Conservation (phyloP, 2,888 invertebrate species). For the Volucella bombylans region DNA sequence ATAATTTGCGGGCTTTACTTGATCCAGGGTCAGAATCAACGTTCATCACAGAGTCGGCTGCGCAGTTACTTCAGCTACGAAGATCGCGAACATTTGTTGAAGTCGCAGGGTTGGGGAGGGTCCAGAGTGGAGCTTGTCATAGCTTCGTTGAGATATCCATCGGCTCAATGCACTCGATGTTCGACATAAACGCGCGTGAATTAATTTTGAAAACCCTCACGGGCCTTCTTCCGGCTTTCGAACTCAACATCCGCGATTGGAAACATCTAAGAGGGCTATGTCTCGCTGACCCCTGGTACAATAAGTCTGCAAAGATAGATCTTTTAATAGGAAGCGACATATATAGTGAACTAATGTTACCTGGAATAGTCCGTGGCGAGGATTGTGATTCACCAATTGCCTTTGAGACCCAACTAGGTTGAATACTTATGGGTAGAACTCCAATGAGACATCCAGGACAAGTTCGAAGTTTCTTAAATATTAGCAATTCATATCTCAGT, state of each 20-base stretch:
- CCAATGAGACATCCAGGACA: background rate
- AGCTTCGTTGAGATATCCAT: background rate
- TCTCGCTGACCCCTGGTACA: background rate
- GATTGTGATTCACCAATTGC: background rate
- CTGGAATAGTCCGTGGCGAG: background rate
- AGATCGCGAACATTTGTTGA: too few relatives aligned
- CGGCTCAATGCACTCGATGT: background rate
- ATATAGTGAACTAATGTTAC: background rate
- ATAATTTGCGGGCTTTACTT: too few relatives aligned
- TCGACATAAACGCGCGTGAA: background rate
- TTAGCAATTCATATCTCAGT: background rate
- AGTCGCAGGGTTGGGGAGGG: too few relatives aligned
- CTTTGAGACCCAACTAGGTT: background rate
- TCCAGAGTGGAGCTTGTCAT: too few relatives aligned
- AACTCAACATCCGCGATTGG: too few relatives aligned
- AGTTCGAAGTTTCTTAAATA: background rate
- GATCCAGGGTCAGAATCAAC: too few relatives aligned
- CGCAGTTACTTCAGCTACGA: too few relatives aligned
- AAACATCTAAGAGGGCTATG: background rate
- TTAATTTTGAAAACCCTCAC: constrained; percentile 8
- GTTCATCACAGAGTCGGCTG: too few relatives aligned
- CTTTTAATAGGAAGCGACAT: background rate
- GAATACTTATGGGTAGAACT: background rate
- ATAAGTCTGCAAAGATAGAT: constrained; percentile 4
- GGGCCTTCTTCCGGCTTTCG: too few relatives aligned